These are phyloP conservation scores for Asbolus verrucosus DNA, from an alignment of 1,140 invertebrate species.

Conservation along the genomic window DNA sequence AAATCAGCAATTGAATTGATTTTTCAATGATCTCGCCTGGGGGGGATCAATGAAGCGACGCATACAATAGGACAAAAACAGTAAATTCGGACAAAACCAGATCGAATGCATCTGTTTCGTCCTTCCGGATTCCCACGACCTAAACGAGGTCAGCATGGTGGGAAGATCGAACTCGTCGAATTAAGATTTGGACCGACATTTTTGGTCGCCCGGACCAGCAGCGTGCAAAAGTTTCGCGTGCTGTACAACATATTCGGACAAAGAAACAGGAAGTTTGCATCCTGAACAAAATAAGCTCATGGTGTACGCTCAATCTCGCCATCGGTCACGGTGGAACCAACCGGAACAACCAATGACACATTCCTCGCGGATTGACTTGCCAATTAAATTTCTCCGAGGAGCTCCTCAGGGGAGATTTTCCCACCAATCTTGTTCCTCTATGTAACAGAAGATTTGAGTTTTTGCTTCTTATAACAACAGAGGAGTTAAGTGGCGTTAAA, in stretches of 20 bases:
- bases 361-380: slow-evolving; percentile 3
- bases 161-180: slow-evolving; percentile 19
- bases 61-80: slow-evolving; percentile 28
- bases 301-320: slow-evolving; percentile 50
- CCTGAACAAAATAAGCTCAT: slow-evolving; percentile 57
- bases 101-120: slow-evolving; percentile 27
- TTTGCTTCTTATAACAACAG: too few species aligned
- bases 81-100: slow-evolving; percentile 14
- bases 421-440: too few species aligned
- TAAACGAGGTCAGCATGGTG: slow-evolving; percentile 20
- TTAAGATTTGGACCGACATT: slow-evolving; percentile 6
- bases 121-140: slow-evolving; percentile 49
- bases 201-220: background rate
- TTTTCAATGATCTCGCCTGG: background rate
- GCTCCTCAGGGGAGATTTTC: too few species aligned
- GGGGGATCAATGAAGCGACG: slow-evolving; percentile 44
- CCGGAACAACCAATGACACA: slow-evolving; percentile 57
- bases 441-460: too few species aligned
- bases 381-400: too few species aligned
- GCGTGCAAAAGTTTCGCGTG: slow-evolving; percentile 34
- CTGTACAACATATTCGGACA: slow-evolving; percentile 35
- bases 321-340: slow-evolving; percentile 55
- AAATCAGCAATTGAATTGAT: slow-evolving; percentile 30
- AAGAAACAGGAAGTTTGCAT: slow-evolving; percentile 53
- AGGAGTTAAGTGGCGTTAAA: too few species aligned